Base-by-base conservation (phyloP, 2,797 vertebrate species). In the Alcedo atthis region DNA sequence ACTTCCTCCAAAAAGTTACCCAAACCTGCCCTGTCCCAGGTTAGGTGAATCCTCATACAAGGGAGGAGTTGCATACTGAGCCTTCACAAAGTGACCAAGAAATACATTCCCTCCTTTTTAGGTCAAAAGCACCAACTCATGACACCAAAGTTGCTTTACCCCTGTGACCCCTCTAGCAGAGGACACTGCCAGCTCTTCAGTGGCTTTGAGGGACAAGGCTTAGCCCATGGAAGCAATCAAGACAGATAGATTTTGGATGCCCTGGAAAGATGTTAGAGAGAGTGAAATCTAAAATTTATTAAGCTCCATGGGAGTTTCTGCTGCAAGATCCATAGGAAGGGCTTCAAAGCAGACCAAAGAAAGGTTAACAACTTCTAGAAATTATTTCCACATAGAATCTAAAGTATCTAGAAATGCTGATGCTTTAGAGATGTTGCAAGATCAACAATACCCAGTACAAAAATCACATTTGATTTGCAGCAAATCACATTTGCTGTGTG, bases 21-120 rank as follows among this genome's bases (percentile, higher is more conserved):
- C 13, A 54, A n/a, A 6, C 3, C 5, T 3, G 0, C 1, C 21
- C 35, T 55, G 48, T 75, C 26, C 12, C 17, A 30, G 3, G 2
- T 42, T 37, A n/a, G 17, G 3, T 17, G 59, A 75, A 42, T 6
- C 35, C 28, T 68, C 9, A 24, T 67, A 4, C 0, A 1, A 54
- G 5, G 7, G 5, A 18, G 13, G 2, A 1, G 6, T 69, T 45
- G 42, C 19, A 15, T 3, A 2, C 0, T 12, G 16, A 87, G 8
- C 28, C 43, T 66, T 54, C 58, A 15, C 26, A n/a, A 77, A 51
- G 8, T 0, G 0, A 25, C 13, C 0, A 2, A 51, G 33, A 45
- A 86, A 37, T 28, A 49, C 2, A 20, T 46, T 75, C 9, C 18
- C 2, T 48, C 5, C 5, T 59, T 87, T 69, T 35, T 8, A 6